Base-by-base conservation (phyloP, 1,140 invertebrate genomes). In the Dendrolimus punctatus region DNA sequence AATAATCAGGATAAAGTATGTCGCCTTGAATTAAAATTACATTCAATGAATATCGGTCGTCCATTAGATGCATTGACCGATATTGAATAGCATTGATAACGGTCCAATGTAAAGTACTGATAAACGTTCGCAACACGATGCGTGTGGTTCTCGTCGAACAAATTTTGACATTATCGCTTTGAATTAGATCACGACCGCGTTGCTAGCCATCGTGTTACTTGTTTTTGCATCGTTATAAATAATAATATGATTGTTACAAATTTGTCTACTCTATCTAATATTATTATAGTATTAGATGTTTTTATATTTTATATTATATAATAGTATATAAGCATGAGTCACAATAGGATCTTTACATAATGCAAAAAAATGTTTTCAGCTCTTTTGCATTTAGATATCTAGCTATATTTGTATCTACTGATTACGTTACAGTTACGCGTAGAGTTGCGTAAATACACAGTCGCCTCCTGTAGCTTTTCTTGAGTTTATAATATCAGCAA, bases 371-470 rank as follows among this genome's bases (percentile, higher is more conserved):
- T 23, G 23, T 23, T 23, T 23, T 23, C 1, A 2, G 23, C 23
- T 23, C 23, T 23, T 23, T 23, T 23, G 23, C 23, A 23, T 23
- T 23, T 23, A 23, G 23, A 23, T 23, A 3, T 23, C 23, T 23
- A 23, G 3, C 23, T 23, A 23, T 23, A 23, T 23, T 23, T 23
- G 23, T 23, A 23, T 23, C 9, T 23, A 8, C 23, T 40, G 36
- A 52, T 55, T 60, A 53, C 49, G 46, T 55, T 60, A 63, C 57
- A 40, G 52, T 64, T 64, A 58, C 58, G 59, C 61, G 55, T 58
- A 57, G 54, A 49, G 58, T 76, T 73, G 69, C 69, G 66, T 65
- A 73, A 75, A 73, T 53, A 64, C 64, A 60, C 64, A 71, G 68
- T 74, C 66, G 23, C 23, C 23, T 77, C 63, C 51, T 36, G 60